Evolutionary conservation across 1,140 invertebrate species (phyloP), one percentile per base, ranked within the genome.

Genomic region (Drosophila insularis): DNA sequence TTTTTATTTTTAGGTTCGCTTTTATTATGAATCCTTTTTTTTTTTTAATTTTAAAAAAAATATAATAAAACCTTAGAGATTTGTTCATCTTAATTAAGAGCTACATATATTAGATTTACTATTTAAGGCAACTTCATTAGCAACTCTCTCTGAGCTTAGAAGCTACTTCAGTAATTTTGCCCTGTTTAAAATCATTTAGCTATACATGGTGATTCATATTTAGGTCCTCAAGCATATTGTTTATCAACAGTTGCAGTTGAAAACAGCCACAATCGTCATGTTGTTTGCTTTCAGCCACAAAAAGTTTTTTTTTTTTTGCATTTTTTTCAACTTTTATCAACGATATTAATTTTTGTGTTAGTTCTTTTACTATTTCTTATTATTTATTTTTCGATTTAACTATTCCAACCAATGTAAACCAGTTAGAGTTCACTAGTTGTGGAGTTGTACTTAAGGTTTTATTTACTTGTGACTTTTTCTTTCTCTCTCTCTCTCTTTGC

Each of bases 381-480:
- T 8, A 50, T 50, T 50, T 50, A 4, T 50, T 50, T 21, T 11
- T 10, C 1, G 2, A 2, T 19, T 46, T 19, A 3, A 8, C 6
- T 46, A 17, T 19, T 17, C 7, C 3, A 11, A 37, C 35, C 11
- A 37, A 35, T 37, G 35, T 37, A 46, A 17, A 19, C 1, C 17
- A 50, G 43, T 50, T 21, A 11, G 17, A 50, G 43, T 50, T 50
- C 43, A 46, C 19, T 46, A 46, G 43, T 46, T 46, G 14, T 46
- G 43, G 14, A 14, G 43, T 17, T 17, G 17, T 10, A 21, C 43
- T 11, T 21, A 50, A 50, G 17, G 43, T 50, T 21, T 19, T 50
- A 50, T 50, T 43, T 50, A 8, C 4, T 21, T 50, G 43, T 50
- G 43, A 19, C 43, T 27, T 5, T 6, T 5, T 6, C 27, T 27